Conservation (phyloP, 2,797 vertebrate species). For the Ceyx erithaca region DNA sequence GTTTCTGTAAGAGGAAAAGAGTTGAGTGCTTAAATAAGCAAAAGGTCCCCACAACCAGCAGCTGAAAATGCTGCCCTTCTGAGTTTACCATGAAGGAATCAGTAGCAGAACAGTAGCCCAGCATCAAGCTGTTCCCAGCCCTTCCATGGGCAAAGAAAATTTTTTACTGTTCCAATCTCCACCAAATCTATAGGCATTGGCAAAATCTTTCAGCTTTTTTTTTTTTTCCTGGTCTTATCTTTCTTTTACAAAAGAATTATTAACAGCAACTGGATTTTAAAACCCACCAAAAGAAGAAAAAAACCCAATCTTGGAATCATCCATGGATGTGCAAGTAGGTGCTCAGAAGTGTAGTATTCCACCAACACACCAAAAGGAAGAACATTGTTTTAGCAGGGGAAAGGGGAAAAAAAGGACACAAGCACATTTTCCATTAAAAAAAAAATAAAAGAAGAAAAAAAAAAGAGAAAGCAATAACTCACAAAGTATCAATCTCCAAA, state of each 20-base stretch:
- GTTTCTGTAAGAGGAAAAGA: neutral
- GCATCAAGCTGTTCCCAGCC: neutral
- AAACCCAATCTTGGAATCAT: neutral
- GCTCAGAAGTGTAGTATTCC: neutral
- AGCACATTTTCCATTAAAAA: neutral
- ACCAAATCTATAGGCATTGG: neutral
- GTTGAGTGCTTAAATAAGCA: neutral
- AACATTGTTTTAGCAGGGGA: neutral
- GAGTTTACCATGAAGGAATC: neutral
- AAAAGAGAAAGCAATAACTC: fast-evolving
- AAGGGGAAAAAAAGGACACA: neutral
- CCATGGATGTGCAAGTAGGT: neutral
- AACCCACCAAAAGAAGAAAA: no score
- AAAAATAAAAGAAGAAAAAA: fast-evolving
- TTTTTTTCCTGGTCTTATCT: neutral
- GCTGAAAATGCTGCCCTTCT: neutral
- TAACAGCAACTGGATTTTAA: neutral
- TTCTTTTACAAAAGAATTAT: neutral
- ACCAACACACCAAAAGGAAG: neutral
- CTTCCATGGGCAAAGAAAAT: neutral
- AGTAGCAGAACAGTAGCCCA: neutral
- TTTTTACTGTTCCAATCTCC: neutral
- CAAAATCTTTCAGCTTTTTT: neutral
- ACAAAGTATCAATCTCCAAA: neutral
- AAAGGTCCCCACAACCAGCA: neutral